Evolutionary conservation across 1,140 invertebrate species (phyloP).

Genomic region (Dermatophagoides farinae): DNA sequence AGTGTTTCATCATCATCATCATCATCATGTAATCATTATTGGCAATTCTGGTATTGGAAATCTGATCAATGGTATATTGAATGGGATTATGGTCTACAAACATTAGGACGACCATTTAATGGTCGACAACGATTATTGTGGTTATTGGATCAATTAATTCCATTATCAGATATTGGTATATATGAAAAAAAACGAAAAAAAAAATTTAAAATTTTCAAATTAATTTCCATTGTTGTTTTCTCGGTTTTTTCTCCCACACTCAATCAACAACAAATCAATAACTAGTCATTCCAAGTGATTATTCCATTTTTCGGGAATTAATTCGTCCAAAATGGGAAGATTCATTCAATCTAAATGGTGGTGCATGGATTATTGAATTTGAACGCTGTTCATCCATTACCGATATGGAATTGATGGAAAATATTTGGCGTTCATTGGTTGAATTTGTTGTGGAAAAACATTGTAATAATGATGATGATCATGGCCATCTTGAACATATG

Average conservation of each 20-base stretch:
- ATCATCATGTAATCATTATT: not conserved
- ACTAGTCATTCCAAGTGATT: slow-evolving; percentile 4
- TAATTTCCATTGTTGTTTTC: too few relatives aligned
- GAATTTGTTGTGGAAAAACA: not conserved
- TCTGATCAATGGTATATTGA: slow-evolving; percentile 1
- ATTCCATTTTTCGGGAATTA: not conserved
- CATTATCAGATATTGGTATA: not conserved
- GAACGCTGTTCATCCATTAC: not conserved
- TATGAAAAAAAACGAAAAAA: too few relatives aligned
- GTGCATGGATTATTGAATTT: slow-evolving; percentile 9
- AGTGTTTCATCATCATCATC: too few relatives aligned
- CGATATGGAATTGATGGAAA: not conserved
- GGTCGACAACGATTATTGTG: not conserved
- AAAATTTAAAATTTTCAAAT: too few relatives aligned
- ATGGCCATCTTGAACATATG: not conserved
- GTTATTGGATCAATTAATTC: not conserved
- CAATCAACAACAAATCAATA: too few relatives aligned
- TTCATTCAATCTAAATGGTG: not conserved
- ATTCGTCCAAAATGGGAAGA: slow-evolving; percentile 12
- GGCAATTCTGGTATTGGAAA: slow-evolving; percentile 5
- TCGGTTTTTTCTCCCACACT: too few relatives aligned
- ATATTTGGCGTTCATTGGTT: not conserved
- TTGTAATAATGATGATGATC: not conserved
- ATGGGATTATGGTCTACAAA: slow-evolving; percentile 6
- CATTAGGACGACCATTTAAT: not conserved